These are phyloP conservation scores for Lycaena phlaeas DNA, from an alignment of 2,888 invertebrate species.

Conservation along the genomic window DNA sequence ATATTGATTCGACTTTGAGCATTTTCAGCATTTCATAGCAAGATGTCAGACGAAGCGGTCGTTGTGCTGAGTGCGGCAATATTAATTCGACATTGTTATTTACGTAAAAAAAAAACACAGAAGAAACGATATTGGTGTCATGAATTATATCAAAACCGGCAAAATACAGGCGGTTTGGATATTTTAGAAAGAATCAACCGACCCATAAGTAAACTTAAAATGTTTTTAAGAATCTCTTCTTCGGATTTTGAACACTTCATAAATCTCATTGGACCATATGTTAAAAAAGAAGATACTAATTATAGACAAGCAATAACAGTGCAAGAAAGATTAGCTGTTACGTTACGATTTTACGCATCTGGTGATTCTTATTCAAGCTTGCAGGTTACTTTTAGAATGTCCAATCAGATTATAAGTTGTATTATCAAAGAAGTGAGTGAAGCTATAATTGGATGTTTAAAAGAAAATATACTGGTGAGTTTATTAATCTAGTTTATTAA, in stretches of 20 bases:
- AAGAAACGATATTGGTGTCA: too few species aligned
- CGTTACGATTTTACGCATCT: conserved; percentile 11
- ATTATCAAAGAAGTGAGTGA: conserved; percentile 18
- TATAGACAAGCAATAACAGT: conserved; percentile 19
- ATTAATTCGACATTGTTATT: too few species aligned
- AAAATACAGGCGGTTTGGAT: too few species aligned
- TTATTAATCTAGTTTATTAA: conserved; percentile 16
- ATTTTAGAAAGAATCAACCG: too few species aligned
- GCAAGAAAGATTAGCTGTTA: conserved; percentile 18
- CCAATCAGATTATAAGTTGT: conserved; percentile 17
- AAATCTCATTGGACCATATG: conserved; percentile 19
- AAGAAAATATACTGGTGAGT: conserved; percentile 18
- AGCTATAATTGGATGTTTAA: conserved; percentile 18
- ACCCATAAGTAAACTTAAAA: too few species aligned
- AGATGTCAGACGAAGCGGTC: too few species aligned
- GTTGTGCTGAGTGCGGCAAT: too few species aligned
- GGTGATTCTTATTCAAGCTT: conserved; percentile 18
- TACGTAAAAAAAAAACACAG: too few species aligned
- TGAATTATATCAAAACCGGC: too few species aligned
- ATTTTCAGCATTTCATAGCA: too few species aligned
- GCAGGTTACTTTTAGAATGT: conserved; percentile 20
- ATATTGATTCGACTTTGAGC: too few species aligned
- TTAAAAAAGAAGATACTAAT: conserved; percentile 19
- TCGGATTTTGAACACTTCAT: conserved; percentile 21
- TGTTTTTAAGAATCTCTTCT: conserved; percentile 20